These are phyloP conservation scores for Actinia equina DNA, from an alignment of 64 coral and sea anemone genomes.

Conservation along the genomic window DNA sequence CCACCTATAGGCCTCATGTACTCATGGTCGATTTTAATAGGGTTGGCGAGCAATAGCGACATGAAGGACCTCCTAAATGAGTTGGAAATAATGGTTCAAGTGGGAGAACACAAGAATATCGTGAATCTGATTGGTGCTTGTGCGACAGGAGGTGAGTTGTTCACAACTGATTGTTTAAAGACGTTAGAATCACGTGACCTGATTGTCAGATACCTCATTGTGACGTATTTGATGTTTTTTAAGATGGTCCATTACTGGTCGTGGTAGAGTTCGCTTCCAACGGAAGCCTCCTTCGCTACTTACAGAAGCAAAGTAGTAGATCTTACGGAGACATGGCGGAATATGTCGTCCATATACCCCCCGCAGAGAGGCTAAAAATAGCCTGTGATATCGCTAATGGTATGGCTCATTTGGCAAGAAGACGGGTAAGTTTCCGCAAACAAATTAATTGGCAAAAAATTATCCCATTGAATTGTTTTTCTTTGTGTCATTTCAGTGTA, in stretches of 20 bases:
- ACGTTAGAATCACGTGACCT: no score
- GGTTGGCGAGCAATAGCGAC: neutral
- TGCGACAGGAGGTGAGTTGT: neutral
- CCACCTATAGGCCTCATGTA: no score
- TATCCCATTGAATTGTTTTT: neutral
- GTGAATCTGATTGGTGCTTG: slow-evolving; percentile 69
- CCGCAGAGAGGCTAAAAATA: slow-evolving; percentile 58
- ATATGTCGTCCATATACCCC: slow-evolving; percentile 44
- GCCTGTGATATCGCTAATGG: slow-evolving; percentile 67
- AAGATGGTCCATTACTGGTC: slow-evolving; percentile 54
- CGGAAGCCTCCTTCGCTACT: slow-evolving; percentile 56
- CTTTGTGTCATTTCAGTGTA: slow-evolving; percentile 36
- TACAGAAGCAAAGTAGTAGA: slow-evolving; percentile 58
- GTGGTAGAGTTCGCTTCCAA: slow-evolving; percentile 64
- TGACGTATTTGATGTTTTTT: neutral
- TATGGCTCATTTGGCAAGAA: slow-evolving; percentile 61
- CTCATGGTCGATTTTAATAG: neutral
- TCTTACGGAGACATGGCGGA: slow-evolving; percentile 76
- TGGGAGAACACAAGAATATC: slow-evolving; percentile 59
- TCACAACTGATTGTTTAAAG: no score
- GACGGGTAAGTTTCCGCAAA: slow-evolving; percentile 45
- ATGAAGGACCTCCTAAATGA: slow-evolving; percentile 49
- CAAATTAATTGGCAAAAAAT: no score
- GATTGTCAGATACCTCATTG: no score
- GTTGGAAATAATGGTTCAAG: slow-evolving; percentile 50